Base-by-base conservation (phyloP, 2,797 vertebrate genomes). In the Lacerta agilis region DNA sequence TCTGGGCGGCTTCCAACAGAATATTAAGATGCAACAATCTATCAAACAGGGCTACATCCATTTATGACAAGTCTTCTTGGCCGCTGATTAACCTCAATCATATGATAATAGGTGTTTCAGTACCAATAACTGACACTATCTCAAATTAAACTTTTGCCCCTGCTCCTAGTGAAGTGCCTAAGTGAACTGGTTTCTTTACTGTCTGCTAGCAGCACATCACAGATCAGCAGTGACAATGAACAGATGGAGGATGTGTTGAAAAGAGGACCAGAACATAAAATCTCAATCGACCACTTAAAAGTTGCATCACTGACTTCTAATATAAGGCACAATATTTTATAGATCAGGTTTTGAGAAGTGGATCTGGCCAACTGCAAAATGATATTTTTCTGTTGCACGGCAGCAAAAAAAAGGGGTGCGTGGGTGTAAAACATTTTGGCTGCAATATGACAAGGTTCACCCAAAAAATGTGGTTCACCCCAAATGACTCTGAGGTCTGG, bases 51-150 rank as follows among this genome's bases (percentile, higher is more conserved):
- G 33, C 33, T 33, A 86, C 66, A 49, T 45, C n/a, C 17, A 88
- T 78, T 38, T 27, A 83, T 45, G 66, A 79, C 82, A 89, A 87
- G 79, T 85, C 27, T 87, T 75, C 10, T 43, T 90, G 86, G 72
- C 66, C 69, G 38, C 81, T 89, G 33, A 89, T 83, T 89, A 91
- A 87, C 67, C 23, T 5, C 36, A 89, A 76, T 78, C 33, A 78
- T 89, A 91, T 94, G 33, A 45, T n/a, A 20, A 75, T 86, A 71
- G 71, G 76, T 86, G 33, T 81, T 86, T 67, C 75, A 58, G n/a
- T 80, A 18, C 66, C 84, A 72, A 25, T 20, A 73, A 41, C 80
- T 86, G 13, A 23, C 9, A 25, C 73, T 86, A 85, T 29, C 33
- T 58, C 82, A 49, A 18, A 90, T 15, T 49, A 87, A 88, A 71